Evolutionary conservation across 37 sponge, comb jelly and placozoan species (phyloP), one percentile per base, ranked within the genome.

Genomic region (Ianthella basta): DNA sequence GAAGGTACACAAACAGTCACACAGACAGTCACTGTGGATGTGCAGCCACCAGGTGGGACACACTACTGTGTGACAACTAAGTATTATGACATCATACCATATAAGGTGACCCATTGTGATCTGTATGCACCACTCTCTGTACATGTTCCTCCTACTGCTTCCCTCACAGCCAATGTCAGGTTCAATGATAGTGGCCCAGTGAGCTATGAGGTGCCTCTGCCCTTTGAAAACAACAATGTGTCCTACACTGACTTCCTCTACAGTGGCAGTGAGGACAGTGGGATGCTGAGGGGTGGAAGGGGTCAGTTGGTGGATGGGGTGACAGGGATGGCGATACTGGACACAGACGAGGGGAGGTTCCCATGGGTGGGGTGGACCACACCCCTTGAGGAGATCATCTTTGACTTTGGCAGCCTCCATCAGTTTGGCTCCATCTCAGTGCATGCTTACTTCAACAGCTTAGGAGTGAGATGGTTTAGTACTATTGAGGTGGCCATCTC

Each of bases 241-340:
- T 69, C 70, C 70, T 69, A 34, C 34, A 35, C 6, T 18, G 70
- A 69, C 70, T 69, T 34, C 70, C 29, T 30, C 18, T 69, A 34
- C 70, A 69, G 15, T 4, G 70, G 70, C 19, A 30, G 32, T 69
- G 70, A 69, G 34, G 18, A 30, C 35, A 69, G 34, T 69, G 70
- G 70, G 34, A n/a, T 69, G 34, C 50, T 44, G 50, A 69, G 1
- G 34, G 70, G 70, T 27, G 70, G 70, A n/a, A 1, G 12, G 29
- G 70, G 70, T 2, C 70, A 69, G 34, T 33, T 69, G 70, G 70
- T 69, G 70, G 70, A 69, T 6, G 34, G 70, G 70, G 70, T 34
- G 34, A 18, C 6, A 33, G 70, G 70, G 29, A 16, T 1, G 6
- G 32, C 29, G 8, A 34, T 33, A 16, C 70, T 69, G 34, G 70